Percentiles rank a stretch among this genome's conserved stretches.
Evolutionary conservation across 2,113 vertebrate species (phyloP).

Genomic region (Prionailurus viverrinus): DNA sequence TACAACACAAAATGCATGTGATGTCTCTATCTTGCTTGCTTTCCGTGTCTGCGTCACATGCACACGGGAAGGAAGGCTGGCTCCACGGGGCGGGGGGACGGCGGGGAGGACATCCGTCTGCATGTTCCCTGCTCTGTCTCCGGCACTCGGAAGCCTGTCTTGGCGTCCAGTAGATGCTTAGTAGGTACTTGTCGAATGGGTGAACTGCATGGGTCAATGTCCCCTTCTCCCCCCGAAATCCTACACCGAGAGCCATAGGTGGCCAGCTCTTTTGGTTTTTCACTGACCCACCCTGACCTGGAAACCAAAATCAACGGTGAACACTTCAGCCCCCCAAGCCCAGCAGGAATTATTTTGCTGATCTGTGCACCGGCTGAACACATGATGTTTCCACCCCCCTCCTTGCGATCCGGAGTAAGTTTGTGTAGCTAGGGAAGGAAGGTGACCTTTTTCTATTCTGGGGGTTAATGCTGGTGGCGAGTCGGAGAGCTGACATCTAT

Average conservation of each 20-base stretch:
- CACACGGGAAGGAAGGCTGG: background rate
- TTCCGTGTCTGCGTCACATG: background rate
- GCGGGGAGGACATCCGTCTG: background rate
- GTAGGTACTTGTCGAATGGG: background rate
- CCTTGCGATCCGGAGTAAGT: background rate
- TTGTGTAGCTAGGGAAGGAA: background rate
- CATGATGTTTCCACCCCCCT: background rate
- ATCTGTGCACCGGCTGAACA: no score
- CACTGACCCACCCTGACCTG: background rate
- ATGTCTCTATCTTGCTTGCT: background rate
- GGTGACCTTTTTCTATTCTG: background rate
- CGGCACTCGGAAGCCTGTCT: background rate
- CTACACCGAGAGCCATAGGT: fast-evolving
- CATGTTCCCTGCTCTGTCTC: background rate
- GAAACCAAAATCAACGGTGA: background rate
- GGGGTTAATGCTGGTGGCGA: fast-evolving
- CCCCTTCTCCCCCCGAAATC: fast-evolving
- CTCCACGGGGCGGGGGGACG: no score
- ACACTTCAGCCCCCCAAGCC: background rate
- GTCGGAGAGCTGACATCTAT: background rate
- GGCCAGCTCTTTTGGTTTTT: background rate
- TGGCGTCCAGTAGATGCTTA: background rate
- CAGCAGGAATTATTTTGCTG: background rate
- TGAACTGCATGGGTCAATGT: background rate
- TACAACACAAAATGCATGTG: background rate